phyloP scores from a whole-genome alignment of 2,888 invertebrate species.

The Hemistola chrysoprasaria region DNA sequence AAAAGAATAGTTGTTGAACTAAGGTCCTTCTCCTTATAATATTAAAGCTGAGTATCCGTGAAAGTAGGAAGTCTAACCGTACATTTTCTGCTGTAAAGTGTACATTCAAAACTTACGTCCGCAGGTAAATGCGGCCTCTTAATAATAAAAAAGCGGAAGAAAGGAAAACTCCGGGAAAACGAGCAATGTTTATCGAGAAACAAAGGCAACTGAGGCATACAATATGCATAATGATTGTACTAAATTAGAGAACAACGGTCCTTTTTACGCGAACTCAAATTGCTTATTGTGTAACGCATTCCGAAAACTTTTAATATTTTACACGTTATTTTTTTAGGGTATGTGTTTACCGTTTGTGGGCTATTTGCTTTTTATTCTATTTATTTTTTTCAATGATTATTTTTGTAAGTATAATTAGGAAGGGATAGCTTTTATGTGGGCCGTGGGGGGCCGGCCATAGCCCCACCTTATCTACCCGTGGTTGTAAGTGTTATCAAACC shows the following conservation, averaged over 20 bases:
- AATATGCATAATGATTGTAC: conserved; percentile 78
- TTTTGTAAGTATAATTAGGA: too few species aligned
- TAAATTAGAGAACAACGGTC: conserved; percentile 67
- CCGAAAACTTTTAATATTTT: conserved; percentile 35
- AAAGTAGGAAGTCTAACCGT: conserved; percentile 17
- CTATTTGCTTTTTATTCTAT: too few species aligned
- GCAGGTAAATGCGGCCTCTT: conserved; percentile 61
- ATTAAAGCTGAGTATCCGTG: conserved; percentile 15
- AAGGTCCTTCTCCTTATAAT: too few species aligned
- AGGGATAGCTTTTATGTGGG: too few species aligned
- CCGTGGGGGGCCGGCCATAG: too few species aligned
- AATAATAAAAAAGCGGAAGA: conserved; percentile 69
- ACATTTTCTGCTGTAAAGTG: conserved; percentile 41
- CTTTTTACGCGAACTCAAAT: conserved; percentile 62
- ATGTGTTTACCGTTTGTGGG: neutral
- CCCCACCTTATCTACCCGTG: too few species aligned
- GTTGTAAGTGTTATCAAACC: too few species aligned
- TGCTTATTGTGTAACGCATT: conserved; percentile 63
- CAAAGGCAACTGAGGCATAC: conserved; percentile 66
- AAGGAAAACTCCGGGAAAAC: conserved; percentile 61
- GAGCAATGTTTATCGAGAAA: conserved; percentile 71
- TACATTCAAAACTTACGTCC: conserved; percentile 57
- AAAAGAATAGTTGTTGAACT: too few species aligned
- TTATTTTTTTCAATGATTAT: too few species aligned
- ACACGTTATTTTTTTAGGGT: conserved; percentile 15